Conservation (phyloP, 2,888 invertebrate genomes). For the Parasteatoda lunata region DNA sequence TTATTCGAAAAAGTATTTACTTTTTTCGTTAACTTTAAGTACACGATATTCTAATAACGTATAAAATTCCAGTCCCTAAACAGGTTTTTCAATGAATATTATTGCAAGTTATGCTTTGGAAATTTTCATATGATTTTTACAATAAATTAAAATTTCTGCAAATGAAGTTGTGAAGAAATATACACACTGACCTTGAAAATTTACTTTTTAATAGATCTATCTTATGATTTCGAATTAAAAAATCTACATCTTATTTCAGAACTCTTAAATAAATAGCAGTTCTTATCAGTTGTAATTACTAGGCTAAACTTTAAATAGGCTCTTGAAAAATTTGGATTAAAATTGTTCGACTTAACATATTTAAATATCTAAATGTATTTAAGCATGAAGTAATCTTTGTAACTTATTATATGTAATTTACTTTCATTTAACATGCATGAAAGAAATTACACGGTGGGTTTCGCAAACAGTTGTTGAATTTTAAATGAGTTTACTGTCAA, state of each 20-base stretch:
- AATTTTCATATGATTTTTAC: no score
- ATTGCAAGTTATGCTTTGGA: no score
- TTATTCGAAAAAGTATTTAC: no score
- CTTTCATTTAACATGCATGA: no score
- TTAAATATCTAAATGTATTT: background rate
- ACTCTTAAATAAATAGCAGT: background rate
- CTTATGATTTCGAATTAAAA: background rate
- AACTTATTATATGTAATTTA: no score
- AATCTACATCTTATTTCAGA: background rate
- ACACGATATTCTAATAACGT: no score
- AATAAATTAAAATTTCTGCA: background rate
- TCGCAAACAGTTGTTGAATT: no score
- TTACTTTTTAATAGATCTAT: background rate
- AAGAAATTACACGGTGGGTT: no score
- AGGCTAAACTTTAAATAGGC: background rate
- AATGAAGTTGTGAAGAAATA: background rate
- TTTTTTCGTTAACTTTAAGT: no score
- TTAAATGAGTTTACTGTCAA: no score
- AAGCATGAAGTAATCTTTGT: background rate
- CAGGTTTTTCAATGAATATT: no score
- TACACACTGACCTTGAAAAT: background rate
- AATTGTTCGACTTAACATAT: background rate
- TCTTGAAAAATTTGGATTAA: background rate
- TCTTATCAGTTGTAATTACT: background rate
- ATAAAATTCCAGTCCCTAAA: no score